These are phyloP conservation scores for Sminthopsis crassicaudata DNA, from an alignment of 2,113 vertebrate species.

Conservation along the genomic window DNA sequence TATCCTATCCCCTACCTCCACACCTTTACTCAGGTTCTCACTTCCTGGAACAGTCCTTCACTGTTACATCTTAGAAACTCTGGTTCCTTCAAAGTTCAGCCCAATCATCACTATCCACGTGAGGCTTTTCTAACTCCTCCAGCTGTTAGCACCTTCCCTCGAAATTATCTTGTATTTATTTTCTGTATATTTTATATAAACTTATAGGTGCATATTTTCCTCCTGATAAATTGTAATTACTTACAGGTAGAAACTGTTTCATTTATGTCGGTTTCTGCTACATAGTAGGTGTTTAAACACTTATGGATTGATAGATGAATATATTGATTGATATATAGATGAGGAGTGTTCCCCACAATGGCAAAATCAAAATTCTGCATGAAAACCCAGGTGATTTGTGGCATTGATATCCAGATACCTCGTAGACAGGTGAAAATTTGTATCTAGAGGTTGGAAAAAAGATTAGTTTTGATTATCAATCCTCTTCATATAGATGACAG, in stretches of 20 bases:
- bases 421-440: not conserved
- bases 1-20: not conserved
- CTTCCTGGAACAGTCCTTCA: not conserved
- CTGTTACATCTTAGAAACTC: not conserved
- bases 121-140: not conserved
- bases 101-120: not conserved
- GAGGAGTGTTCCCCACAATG: not conserved
- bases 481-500: not conserved
- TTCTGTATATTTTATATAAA: not conserved
- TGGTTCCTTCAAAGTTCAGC: not conserved
- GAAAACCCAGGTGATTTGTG: not conserved
- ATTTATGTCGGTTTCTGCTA: not conserved
- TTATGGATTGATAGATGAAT: not conserved
- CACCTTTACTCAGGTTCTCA: not conserved
- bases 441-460: not conserved
- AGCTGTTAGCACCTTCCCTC: not conserved
- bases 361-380: not conserved
- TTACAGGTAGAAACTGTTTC: not conserved
- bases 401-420: not conserved
- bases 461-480: not conserved
- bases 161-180: not conserved
- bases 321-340: not conserved
- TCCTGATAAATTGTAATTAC: not conserved
- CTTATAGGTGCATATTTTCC: not conserved
- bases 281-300: not conserved